Base-by-base conservation (phyloP, 2,113 vertebrate genomes). In the Sylvietta virens region DNA sequence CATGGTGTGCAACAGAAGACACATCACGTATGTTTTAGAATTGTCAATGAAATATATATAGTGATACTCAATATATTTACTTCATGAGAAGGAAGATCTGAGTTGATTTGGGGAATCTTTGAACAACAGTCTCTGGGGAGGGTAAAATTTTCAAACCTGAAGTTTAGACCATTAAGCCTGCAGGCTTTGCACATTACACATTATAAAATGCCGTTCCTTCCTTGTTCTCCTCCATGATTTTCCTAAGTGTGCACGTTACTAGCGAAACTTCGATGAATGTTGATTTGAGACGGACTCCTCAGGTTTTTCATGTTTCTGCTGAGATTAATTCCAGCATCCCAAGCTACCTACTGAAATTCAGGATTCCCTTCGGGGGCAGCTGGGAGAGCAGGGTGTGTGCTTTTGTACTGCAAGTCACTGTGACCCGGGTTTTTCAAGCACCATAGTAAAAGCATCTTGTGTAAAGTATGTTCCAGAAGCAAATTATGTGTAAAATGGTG, bases 141-240 rank as follows among this genome's bases (percentile, higher is more conserved):
- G n/a, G 30, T 86, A 79, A 78, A 93, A 90, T 96, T 95, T 94
- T 97, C 80, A 91, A 84, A 92, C 69, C n/a, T 88, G 86, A 90
- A 79, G 51, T 94, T 90, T 71, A 93, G 92, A 67, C 93, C 86
- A 65, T 86, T 86, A 86, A 92, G 80, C 72, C 80, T 93, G 64
- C 60, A 93, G 88, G 44, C 71, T 78, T 90, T 84, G 61, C 60
- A 81, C 65, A 72, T 90, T 81, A 35, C 61, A 45, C 6, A 0
- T 47, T 79, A 67, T 90, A 92, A 92, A 93, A 71, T 86, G 72
- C 60, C 0, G 0, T 71, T 96, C 60, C 47, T 83, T 92, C 72
- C 66, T 90, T 74, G 48, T 82, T 94, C 10, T 94, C 67, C 37
- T 83, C 56, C 9, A 1, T 81, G 64, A 65, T 94, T 95, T 96